phyloP scores from a whole-genome alignment of 1,140 invertebrate genomes.

The Eulimnadia texana region DNA sequence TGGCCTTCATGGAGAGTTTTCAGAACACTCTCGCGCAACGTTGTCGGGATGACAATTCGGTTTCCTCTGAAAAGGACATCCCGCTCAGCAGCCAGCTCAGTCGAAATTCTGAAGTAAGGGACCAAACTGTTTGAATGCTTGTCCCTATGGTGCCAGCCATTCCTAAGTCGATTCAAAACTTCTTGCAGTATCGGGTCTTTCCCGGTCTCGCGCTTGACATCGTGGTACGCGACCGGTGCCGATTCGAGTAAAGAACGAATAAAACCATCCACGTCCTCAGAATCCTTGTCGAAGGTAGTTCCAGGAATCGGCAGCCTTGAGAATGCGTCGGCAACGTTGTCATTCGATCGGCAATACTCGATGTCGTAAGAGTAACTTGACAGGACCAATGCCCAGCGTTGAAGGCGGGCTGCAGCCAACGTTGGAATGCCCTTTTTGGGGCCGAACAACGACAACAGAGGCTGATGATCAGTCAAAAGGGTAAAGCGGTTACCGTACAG shows the following conservation, averaged over 20 bases:
- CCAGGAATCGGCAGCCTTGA: constrained; percentile 17
- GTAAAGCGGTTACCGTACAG: constrained; percentile 28
- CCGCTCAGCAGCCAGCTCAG: constrained; percentile 16
- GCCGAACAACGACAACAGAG: constrained; percentile 24
- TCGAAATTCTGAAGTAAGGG: constrained; percentile 25
- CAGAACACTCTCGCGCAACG: constrained; percentile 23
- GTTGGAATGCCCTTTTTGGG: constrained; percentile 22
- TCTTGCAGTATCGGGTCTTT: constrained; percentile 24
- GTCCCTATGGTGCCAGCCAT: constrained; percentile 31
- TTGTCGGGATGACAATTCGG: constrained; percentile 1
- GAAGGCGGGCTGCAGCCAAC: constrained; percentile 25
- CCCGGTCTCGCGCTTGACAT: constrained; percentile 15
- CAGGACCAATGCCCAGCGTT: constrained; percentile 28
- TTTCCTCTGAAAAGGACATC: neutral
- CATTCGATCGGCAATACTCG: constrained; percentile 23
- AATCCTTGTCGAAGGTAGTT: constrained; percentile 26
- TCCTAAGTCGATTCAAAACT: constrained; percentile 20
- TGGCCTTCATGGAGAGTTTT: constrained; percentile 33
- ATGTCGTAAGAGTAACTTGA: constrained; percentile 27
- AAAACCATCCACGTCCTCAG: constrained; percentile 36
- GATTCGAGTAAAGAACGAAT: constrained; percentile 36
- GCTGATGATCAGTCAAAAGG: constrained; percentile 29
- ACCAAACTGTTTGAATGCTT: constrained; percentile 26
- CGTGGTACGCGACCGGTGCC: constrained; percentile 32
- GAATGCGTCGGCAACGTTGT: constrained; percentile 20